Percentiles rank a stretch among this genome's conserved stretches.
Evolutionary conservation across 1,140 invertebrate species (phyloP).

Genomic region (Drosophila albomicans): DNA sequence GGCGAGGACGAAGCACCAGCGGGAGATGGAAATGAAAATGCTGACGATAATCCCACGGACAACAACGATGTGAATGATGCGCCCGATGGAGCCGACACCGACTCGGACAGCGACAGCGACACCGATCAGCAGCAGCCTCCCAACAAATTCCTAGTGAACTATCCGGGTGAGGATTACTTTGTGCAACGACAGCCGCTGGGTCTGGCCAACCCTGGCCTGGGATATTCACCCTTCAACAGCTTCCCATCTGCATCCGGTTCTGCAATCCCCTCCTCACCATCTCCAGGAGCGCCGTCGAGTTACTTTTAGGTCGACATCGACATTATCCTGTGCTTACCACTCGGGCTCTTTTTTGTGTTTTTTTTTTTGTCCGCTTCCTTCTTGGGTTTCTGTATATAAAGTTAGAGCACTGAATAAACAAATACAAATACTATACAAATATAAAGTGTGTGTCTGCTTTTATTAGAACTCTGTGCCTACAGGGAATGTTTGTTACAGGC

Average conservation of each 20-base stretch:
- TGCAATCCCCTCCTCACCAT: too few species aligned
- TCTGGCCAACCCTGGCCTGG: not conserved
- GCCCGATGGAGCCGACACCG: not conserved
- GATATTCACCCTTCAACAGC: slow-evolving; percentile 4
- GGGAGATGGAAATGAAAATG: not conserved
- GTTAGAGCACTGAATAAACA: slow-evolving; percentile 6
- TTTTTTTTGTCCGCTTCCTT: slow-evolving; percentile 18
- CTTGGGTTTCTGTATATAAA: slow-evolving; percentile 23
- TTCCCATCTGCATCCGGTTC: slow-evolving; percentile 13
- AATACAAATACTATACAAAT: slow-evolving; percentile 16
- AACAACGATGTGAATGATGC: slow-evolving; percentile 1
- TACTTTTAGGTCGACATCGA: slow-evolving; percentile 19
- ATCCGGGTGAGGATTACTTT: slow-evolving; percentile 23
- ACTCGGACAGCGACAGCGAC: too few species aligned
- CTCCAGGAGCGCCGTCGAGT: slow-evolving; percentile 27
- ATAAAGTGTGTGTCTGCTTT: slow-evolving; percentile 19
- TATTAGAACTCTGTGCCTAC: not conserved
- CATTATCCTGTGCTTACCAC: not conserved
- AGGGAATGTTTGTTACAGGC: too few species aligned
- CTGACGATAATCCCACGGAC: not conserved
- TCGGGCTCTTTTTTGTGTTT: slow-evolving; percentile 14
- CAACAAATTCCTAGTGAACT: slow-evolving; percentile 32
- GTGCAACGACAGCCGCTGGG: slow-evolving; percentile 6
- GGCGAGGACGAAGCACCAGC: not conserved
- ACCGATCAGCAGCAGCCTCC: slow-evolving; percentile 1